A percentile compares a stretch with the other conserved stretches of the same genome.
These are phyloP conservation scores for Phainopepla nitens DNA, from an alignment of 2,113 vertebrate species.

Conservation along the genomic window DNA sequence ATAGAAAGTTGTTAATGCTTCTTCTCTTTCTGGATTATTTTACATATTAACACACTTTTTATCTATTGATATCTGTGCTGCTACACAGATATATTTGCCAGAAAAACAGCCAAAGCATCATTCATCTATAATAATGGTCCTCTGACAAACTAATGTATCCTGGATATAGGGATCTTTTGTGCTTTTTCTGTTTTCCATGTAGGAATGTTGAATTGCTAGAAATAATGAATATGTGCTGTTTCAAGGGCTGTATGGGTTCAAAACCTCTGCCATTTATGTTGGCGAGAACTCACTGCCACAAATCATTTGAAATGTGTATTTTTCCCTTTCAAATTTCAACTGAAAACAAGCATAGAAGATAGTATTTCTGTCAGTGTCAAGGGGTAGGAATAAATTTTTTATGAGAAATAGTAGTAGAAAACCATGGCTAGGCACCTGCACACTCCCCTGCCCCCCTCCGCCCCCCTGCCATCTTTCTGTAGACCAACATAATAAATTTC, in stretches of 20 bases:
- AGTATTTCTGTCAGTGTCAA: neutral
- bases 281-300: neutral
- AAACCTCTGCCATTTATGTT: neutral
- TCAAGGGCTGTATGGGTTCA: neutral
- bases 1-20: neutral
- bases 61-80: neutral
- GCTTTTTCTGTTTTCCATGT: neutral
- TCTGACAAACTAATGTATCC: neutral
- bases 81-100: neutral
- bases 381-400: neutral
- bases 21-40: neutral
- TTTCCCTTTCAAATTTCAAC: neutral
- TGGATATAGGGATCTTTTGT: neutral
- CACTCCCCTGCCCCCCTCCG: fast-evolving
- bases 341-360: neutral
- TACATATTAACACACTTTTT: neutral
- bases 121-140: neutral
- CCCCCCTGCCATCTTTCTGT: neutral
- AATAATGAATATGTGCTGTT: neutral
- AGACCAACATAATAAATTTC: neutral
- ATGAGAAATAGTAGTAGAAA: neutral
- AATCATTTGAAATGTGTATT: neutral
- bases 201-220: neutral
- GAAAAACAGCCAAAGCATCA: neutral
- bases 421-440: neutral